Conservation (phyloP, 2,113 vertebrate species). For the Xenopus borealis region DNA sequence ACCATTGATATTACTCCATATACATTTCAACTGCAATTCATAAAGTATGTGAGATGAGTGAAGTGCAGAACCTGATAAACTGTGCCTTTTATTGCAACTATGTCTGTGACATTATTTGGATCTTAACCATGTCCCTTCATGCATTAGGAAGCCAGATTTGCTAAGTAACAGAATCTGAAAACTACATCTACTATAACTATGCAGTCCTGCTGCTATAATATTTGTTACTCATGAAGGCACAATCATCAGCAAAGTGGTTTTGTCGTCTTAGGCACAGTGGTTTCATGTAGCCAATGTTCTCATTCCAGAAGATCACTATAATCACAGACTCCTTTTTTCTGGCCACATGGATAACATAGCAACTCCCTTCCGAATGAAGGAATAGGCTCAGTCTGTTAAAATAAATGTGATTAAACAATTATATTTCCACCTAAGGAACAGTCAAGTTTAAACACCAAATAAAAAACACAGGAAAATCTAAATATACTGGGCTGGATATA, state of each 20-base stretch:
- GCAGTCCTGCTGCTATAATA: background rate
- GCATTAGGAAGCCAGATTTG: background rate
- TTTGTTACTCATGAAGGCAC: background rate
- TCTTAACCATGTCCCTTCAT: background rate
- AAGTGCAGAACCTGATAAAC: too few species aligned
- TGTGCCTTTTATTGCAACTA: too few species aligned
- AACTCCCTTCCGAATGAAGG: conserved; percentile 70
- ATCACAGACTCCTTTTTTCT: conserved; percentile 58
- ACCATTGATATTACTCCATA: too few species aligned
- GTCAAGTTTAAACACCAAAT: too few species aligned
- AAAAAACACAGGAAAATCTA: too few species aligned
- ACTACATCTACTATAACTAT: background rate
- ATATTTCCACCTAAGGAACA: too few species aligned
- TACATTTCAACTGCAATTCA: too few species aligned
- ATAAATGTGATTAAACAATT: background rate
- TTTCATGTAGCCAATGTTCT: conserved; percentile 12
- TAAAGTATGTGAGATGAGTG: too few species aligned
- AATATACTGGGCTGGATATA: too few species aligned
- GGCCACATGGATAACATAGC: conserved; percentile 66
- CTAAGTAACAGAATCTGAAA: background rate
- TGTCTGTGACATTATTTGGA: too few species aligned
- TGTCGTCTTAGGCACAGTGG: conserved; percentile 9
- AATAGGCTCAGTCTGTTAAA: conserved; percentile 68
- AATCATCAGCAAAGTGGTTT: background rate
- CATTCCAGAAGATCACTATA: conserved; percentile 68